Evolutionary conservation across 2,113 vertebrate species (phyloP).

Genomic region (Fregata magnificens): DNA sequence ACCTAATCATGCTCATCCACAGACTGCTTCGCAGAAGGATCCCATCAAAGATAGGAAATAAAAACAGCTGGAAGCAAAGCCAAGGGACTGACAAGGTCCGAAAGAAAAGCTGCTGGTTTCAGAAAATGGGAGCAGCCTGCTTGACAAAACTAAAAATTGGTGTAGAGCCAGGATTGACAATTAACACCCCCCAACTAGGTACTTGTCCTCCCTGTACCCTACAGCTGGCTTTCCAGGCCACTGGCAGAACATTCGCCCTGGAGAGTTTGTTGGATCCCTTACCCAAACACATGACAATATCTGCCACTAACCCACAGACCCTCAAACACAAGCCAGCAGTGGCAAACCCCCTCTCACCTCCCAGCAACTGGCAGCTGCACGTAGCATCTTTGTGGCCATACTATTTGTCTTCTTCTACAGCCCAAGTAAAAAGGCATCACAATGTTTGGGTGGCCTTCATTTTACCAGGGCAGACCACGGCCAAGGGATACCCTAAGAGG

Average conservation of each 20-base stretch:
- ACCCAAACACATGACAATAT: not conserved
- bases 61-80: not conserved
- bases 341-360: not conserved
- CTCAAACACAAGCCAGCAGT: not conserved
- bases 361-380: not conserved
- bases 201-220: not conserved
- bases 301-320: not conserved
- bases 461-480: not conserved
- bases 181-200: not conserved
- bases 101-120: not conserved
- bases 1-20: not conserved
- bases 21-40: not conserved
- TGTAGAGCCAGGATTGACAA: not conserved
- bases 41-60: not conserved
- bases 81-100: not conserved
- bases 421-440: not conserved
- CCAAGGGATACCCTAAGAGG: not conserved
- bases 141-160: not conserved
- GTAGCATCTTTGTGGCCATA: not conserved
- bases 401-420: not conserved
- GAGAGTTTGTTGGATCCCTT: not conserved
- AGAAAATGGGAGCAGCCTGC: not conserved
- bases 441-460: not conserved
- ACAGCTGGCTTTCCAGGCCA: not conserved
- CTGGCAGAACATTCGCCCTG: not conserved